A percentile compares a stretch with the other conserved stretches of the same genome.
Conservation (phyloP, 2,113 vertebrate genomes). For the Talpa occidentalis region DNA sequence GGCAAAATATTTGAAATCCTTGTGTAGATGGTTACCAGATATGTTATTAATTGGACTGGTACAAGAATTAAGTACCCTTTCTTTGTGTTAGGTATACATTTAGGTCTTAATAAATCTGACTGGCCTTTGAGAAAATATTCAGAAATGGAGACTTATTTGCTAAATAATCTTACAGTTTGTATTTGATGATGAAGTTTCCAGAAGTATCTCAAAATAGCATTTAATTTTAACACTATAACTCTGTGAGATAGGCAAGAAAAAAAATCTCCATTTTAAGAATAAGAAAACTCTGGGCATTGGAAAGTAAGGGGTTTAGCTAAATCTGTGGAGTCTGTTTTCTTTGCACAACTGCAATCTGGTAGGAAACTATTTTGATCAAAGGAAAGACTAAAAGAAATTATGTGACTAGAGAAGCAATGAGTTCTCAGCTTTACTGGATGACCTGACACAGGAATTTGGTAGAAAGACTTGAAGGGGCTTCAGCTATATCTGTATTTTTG, state of each 20-base stretch:
- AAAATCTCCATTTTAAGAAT: background rate
- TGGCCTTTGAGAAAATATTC: slow-evolving; percentile 6
- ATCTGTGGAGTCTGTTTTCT: background rate
- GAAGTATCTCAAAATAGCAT: background rate
- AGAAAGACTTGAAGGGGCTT: background rate
- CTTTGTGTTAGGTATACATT: background rate
- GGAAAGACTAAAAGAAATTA: background rate
- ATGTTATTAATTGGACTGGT: background rate
- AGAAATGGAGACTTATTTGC: slow-evolving; percentile 20
- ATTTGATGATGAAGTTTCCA: background rate
- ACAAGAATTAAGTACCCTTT: background rate
- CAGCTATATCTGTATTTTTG: background rate
- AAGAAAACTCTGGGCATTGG: background rate
- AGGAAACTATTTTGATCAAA: background rate
- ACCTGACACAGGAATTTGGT: background rate
- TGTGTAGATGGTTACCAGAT: background rate
- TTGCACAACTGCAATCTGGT: background rate
- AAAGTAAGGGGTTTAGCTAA: background rate
- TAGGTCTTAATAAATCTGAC: background rate
- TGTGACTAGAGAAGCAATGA: background rate
- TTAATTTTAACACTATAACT: background rate
- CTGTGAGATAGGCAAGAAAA: background rate
- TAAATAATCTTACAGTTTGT: slow-evolving; percentile 24
- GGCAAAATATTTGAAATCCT: background rate
- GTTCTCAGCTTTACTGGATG: background rate